Conservation (phyloP, 2,113 vertebrate species). For the Hucho hucho region DNA sequence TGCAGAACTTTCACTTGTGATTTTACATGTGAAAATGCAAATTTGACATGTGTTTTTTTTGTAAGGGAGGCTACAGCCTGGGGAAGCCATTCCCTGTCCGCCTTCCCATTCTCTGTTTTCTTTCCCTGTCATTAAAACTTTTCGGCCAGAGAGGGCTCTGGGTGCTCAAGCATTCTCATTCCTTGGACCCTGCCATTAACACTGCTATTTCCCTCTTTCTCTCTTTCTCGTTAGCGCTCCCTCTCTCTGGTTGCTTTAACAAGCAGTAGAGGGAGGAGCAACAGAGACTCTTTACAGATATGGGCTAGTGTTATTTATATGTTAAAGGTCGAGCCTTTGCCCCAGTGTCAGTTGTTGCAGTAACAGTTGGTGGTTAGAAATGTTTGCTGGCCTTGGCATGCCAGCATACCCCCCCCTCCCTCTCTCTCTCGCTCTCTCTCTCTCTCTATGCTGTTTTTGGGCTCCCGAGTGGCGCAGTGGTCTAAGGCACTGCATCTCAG, state of each 20-base stretch:
- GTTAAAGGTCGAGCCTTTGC: constrained; percentile 13
- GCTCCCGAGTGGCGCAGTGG: too few species aligned
- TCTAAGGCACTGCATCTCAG: too few species aligned
- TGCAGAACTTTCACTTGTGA: too few species aligned
- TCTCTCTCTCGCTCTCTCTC: constrained; percentile 14
- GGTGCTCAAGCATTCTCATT: background rate
- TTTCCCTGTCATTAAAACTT: constrained; percentile 11
- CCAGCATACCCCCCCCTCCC: background rate
- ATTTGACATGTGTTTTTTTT: too few species aligned
- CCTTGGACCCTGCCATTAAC: too few species aligned
- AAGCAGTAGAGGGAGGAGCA: constrained; percentile 28
- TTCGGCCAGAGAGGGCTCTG: background rate
- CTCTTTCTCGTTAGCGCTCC: too few species aligned
- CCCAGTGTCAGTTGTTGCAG: constrained; percentile 21
- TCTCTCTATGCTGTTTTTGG: background rate
- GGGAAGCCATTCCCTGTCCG: too few species aligned
- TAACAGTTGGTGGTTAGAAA: constrained; percentile 20
- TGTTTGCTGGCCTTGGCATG: too few species aligned
- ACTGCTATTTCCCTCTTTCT: too few species aligned
- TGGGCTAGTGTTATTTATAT: constrained; percentile 21
- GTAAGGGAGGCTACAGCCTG: background rate
- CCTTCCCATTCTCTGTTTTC: too few species aligned
- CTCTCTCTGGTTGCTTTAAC: constrained; percentile 20
- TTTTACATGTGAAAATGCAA: too few species aligned
- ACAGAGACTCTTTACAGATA: constrained; percentile 40